Conservation (phyloP, 2,797 vertebrate genomes). For the Poeciliopsis paucimaculata region DNA sequence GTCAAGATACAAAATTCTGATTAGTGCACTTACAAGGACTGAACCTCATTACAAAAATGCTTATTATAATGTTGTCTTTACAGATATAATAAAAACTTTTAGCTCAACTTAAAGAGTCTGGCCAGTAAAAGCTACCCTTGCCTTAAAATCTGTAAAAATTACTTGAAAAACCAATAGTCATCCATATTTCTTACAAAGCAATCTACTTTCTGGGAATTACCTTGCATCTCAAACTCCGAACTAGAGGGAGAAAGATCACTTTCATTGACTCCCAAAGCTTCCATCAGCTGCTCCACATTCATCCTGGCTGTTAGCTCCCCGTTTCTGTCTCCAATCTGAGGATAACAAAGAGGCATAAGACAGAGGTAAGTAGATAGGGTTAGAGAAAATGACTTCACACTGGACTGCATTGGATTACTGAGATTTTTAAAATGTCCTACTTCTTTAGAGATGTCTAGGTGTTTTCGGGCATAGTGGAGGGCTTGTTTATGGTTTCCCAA, state of each 20-base stretch:
- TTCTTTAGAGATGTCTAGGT: conserved; percentile 94
- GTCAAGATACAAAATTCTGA: not conserved
- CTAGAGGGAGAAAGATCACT: conserved; percentile 78
- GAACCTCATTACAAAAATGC: not conserved
- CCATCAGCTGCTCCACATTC: conserved; percentile 91
- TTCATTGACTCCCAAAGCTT: conserved; percentile 83
- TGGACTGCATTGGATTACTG: not conserved
- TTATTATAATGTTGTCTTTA: not conserved
- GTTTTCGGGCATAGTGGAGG: conserved; percentile 89
- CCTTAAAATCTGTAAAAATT: not conserved
- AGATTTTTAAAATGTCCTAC: conserved; percentile 68
- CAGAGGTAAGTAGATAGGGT: not conserved
- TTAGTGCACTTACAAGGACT: not conserved
- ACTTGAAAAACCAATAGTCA: not conserved
- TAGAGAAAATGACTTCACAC: not conserved
- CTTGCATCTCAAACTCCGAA: conserved; percentile 92
- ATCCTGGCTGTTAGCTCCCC: conserved; percentile 90
- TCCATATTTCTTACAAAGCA: not conserved
- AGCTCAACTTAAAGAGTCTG: not conserved
- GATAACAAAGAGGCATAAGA: not conserved
- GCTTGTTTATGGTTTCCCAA: conserved; percentile 91
- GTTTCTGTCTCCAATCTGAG: conserved; percentile 89
- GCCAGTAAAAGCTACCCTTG: not conserved
- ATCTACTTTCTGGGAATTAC: conserved; percentile 67
- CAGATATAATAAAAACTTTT: not conserved